Evolutionary conservation across 2,888 invertebrate genomes (phyloP).

Genomic region (Hemistola chrysoprasaria): DNA sequence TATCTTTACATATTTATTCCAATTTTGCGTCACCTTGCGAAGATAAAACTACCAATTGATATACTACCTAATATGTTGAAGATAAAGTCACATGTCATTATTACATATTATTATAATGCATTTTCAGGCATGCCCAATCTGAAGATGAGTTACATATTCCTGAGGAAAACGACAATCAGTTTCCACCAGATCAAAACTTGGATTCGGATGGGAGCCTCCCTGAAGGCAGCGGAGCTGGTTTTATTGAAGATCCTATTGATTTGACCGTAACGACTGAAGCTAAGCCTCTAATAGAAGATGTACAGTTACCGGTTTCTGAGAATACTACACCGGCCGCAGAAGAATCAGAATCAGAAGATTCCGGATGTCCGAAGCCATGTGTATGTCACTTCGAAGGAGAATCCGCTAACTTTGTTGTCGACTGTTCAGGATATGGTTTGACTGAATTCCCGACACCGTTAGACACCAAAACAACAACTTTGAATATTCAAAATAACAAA

Average conservation of each 20-base stretch:
- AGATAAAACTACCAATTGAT: slow-evolving; percentile 53
- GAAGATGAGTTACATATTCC: slow-evolving; percentile 62
- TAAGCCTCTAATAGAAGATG: slow-evolving; percentile 49
- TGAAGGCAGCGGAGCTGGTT: slow-evolving; percentile 59
- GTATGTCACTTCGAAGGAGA: slow-evolving; percentile 63
- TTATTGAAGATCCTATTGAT: slow-evolving; percentile 47
- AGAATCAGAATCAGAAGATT: slow-evolving; percentile 29
- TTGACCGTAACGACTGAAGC: slow-evolving; percentile 32
- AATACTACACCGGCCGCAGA: slow-evolving; percentile 25
- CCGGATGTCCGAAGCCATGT: slow-evolving; percentile 58
- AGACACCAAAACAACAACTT: slow-evolving; percentile 55
- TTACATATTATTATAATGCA: slow-evolving; percentile 5
- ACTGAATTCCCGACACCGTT: slow-evolving; percentile 71
- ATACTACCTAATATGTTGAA: slow-evolving; percentile 20
- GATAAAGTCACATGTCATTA: slow-evolving; percentile 55
- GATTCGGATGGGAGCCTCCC: slow-evolving; percentile 43
- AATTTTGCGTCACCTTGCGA: slow-evolving; percentile 65
- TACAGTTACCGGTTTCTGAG: slow-evolving; percentile 38
- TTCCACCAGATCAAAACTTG: slow-evolving; percentile 58
- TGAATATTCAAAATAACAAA: slow-evolving; percentile 69
- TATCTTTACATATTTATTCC: slow-evolving; percentile 62
- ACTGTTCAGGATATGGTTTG: slow-evolving; percentile 75
- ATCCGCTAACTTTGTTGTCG: slow-evolving; percentile 53
- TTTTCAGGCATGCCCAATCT: slow-evolving; percentile 48
- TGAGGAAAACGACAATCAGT: slow-evolving; percentile 65